Conservation (phyloP, 2,888 invertebrate species). For the Cyclophora punctaria region DNA sequence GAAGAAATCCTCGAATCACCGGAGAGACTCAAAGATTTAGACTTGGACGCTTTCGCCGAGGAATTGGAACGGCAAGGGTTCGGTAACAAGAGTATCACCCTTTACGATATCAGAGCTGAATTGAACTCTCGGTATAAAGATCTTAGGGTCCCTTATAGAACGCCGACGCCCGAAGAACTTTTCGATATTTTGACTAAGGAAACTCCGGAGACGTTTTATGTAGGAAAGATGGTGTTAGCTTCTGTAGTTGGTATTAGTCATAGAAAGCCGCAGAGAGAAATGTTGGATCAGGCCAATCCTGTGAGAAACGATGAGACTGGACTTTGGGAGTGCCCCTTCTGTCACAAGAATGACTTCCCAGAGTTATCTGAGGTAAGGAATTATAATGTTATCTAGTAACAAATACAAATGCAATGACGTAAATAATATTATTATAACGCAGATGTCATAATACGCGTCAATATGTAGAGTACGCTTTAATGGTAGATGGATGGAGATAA, state of each 20-base stretch:
- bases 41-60: conserved; percentile 98
- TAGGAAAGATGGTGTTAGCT: conserved; percentile 89
- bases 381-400: too few relatives aligned
- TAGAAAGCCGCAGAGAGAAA: conserved; percentile 92
- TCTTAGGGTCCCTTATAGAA: conserved; percentile 83
- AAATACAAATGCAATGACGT: too few relatives aligned
- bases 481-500: too few relatives aligned
- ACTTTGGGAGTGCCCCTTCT: conserved; percentile 98
- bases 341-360: conserved; percentile 95
- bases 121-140: conserved; percentile 96
- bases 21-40: conserved; percentile 94
- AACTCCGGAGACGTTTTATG: conserved; percentile 93
- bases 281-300: conserved; percentile 96
- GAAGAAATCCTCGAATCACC: conserved; percentile 98
- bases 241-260: conserved; percentile 88
- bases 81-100: conserved; percentile 92
- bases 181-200: conserved; percentile 98
- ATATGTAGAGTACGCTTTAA: too few relatives aligned
- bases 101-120: conserved; percentile 98
- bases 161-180: conserved; percentile 88
- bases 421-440: too few relatives aligned
- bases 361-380: conserved; percentile 86
- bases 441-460: too few relatives aligned
- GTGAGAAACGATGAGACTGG: conserved; percentile 95
- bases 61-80: conserved; percentile 95